Percentiles rank a stretch among this genome's conserved stretches.
These are phyloP conservation scores for Saturnia japonica DNA, from an alignment of 2,888 invertebrate species.

Conservation along the genomic window DNA sequence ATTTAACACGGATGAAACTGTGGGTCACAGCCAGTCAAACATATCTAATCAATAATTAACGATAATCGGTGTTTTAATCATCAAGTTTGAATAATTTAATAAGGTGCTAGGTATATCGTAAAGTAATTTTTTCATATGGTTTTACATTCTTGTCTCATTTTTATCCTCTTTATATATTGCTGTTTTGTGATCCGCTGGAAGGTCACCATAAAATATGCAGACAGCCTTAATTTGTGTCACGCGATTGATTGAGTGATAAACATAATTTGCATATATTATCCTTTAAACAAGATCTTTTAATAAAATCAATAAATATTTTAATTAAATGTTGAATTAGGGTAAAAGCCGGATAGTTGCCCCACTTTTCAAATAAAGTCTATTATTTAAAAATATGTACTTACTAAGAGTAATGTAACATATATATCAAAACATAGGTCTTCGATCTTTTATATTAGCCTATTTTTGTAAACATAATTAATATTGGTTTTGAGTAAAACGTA, in stretches of 20 bases:
- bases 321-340: neutral
- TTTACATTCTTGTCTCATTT: neutral
- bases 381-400: too few species aligned
- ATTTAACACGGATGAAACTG: too few species aligned
- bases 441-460: too few species aligned
- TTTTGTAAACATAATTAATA: too few species aligned
- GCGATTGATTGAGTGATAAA: slow-evolving; percentile 2
- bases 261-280: neutral
- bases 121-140: neutral
- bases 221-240: slow-evolving; percentile 2
- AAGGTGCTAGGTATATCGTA: neutral
- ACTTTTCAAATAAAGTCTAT: too few species aligned
- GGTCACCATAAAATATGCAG: neutral
- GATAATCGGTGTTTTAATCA: too few species aligned
- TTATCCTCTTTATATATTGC: neutral
- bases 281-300: neutral
- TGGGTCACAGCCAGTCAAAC: too few species aligned
- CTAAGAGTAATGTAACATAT: too few species aligned
- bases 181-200: neutral
- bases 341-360: too few species aligned
- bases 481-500: too few species aligned
- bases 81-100: neutral
- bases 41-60: too few species aligned
- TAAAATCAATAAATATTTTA: neutral
- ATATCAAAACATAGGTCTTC: too few species aligned